These are phyloP conservation scores for Lampris incognitus DNA, from an alignment of 2,113 vertebrate species.

Conservation along the genomic window DNA sequence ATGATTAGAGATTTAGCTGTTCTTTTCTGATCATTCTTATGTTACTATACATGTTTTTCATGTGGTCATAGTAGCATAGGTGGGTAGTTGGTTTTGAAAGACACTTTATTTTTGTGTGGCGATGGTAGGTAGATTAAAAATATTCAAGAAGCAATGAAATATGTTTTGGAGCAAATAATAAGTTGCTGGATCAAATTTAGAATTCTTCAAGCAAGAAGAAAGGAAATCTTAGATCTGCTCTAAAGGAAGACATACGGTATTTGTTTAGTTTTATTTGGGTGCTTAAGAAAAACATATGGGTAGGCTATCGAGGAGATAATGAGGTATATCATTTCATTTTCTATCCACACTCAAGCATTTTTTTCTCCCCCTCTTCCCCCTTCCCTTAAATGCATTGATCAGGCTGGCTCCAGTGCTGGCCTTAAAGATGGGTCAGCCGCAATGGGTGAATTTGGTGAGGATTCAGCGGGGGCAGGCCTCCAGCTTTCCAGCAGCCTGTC, in stretches of 20 bases:
- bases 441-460: constrained; percentile 89
- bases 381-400: constrained; percentile 20
- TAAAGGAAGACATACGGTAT: no score
- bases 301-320: no score
- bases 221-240: no score
- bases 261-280: background rate
- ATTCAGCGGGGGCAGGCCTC: constrained; percentile 88
- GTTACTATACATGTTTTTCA: background rate
- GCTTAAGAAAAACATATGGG: background rate
- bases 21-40: background rate
- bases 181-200: background rate
- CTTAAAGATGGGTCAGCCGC: constrained; percentile 90
- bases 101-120: background rate
- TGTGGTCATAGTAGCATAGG: background rate
- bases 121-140: background rate
- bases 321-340: background rate
- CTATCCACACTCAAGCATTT: constrained; percentile 14
- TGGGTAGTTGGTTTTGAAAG: no score
- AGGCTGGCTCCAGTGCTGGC: constrained; percentile 81
- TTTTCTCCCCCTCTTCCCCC: constrained; percentile 8
- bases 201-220: background rate
- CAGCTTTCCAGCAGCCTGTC: constrained; percentile 95
- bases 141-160: background rate
- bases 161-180: background rate
- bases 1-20: constrained; percentile 1